phyloP scores from a whole-genome alignment of 2,797 vertebrate species.

The Glossophaga mutica region DNA sequence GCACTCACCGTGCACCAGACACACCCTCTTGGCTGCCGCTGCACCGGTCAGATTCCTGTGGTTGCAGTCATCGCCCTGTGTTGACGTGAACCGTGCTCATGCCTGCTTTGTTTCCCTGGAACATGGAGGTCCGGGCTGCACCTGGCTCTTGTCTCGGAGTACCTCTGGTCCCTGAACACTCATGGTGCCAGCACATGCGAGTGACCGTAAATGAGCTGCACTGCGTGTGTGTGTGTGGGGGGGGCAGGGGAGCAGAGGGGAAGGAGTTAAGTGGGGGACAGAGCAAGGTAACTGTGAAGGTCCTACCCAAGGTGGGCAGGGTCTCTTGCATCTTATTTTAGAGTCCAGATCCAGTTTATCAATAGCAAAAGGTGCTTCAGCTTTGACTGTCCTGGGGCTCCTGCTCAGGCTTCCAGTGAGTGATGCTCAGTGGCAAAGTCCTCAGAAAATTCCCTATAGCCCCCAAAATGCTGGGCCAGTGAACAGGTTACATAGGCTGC shows the following conservation, averaged over 20 bases:
- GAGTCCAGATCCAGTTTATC: background rate
- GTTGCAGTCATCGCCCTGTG: background rate
- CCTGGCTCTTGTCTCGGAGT: background rate
- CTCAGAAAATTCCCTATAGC: background rate
- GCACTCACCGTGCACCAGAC: background rate
- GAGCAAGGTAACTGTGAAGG: accelerated
- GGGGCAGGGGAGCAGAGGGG: background rate
- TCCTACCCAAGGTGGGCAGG: background rate
- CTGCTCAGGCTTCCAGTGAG: background rate
- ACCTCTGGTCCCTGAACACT: background rate
- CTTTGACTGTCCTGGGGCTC: background rate
- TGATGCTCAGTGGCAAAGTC: background rate
- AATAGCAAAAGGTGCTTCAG: background rate
- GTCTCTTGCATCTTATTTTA: background rate
- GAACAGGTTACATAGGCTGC: background rate
- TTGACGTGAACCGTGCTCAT: background rate
- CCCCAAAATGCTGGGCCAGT: background rate
- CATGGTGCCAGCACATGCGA: no score
- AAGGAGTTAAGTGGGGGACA: background rate
- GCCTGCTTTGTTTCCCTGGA: background rate
- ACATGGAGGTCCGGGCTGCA: background rate
- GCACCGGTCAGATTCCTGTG: background rate
- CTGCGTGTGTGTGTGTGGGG: accelerated
- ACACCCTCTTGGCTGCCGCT: background rate
- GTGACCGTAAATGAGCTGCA: background rate